Evolutionary conservation across 1,140 invertebrate species (phyloP), one percentile per base, ranked within the genome.

Genomic region (Drosophila rufa): DNA sequence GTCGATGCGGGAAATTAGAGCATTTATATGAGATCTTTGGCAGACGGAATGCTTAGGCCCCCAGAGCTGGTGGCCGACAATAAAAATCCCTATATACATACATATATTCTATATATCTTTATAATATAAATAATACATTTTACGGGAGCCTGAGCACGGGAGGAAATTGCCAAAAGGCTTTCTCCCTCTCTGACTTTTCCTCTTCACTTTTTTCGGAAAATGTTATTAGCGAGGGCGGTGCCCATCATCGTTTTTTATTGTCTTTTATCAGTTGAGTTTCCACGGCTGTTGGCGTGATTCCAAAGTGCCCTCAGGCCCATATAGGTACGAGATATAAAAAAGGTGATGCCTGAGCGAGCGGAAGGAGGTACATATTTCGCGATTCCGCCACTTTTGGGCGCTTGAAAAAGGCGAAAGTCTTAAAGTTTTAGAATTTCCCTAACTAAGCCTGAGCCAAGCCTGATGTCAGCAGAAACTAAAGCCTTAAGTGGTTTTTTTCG

Each of bases 1-100:
- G 68, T 86, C 71, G 82, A 86, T 79, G 80, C 83, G 80, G 46
- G 76, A 82, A 89, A 78, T 79, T 80, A 75, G 79, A 66, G 75
- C 61, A 71, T 80, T 84, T 92, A 74, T 80, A 58, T 45, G 56
- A 45, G 46, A 50, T 59, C 47, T 47, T 58, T 17, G 47, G 36
- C 9, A 79, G 74, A 64, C 53, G 45, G 50, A 38, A 47, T 65
- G 25, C 36, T 42, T 47, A 14, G 30, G 40, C 8, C 53, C 7
- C 53, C 27, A 11, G 51, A 55, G 36, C 42, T 62, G 36, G 25
- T 36, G 45, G 45, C 55, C 53, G 66, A 53, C 65, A 75, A 75
- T 64, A 78, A 79, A 75, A 69, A 30, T 17, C 57, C 15, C 43
- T 45, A 56, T 62, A 76, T 43, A 70, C 9, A 22, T 40, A 40